A percentile compares a stretch with the other conserved stretches of the same genome.
These are phyloP conservation scores for Pemphigus obesinymphae DNA, from an alignment of 1,140 invertebrate genomes.

Conservation along the genomic window DNA sequence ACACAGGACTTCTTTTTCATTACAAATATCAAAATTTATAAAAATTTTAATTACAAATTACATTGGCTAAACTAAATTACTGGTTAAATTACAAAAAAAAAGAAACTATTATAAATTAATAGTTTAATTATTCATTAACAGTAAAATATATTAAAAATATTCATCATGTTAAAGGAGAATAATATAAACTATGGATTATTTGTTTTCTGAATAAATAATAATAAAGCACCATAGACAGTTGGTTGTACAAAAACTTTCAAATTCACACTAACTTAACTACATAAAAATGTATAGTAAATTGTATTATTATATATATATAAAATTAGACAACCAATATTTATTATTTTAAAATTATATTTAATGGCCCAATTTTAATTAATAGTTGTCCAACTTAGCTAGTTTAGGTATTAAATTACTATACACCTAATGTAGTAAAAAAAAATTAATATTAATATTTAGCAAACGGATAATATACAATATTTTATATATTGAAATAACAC, in stretches of 20 bases:
- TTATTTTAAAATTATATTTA: not conserved
- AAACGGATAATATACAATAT: not conserved
- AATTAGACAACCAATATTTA: not conserved
- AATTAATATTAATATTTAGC: not conserved
- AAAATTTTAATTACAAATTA: not conserved
- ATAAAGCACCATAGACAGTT: constrained; percentile 22
- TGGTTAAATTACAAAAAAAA: not conserved
- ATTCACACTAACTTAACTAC: constrained; percentile 13
- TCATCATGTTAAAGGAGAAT: not conserved
- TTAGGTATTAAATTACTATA: not conserved
- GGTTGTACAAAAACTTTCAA: constrained; percentile 14
- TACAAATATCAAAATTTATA: not conserved
- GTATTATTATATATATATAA: not conserved
- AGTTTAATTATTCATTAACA: not conserved
- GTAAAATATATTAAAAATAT: not conserved
- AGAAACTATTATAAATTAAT: not conserved
- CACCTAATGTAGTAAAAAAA: not conserved
- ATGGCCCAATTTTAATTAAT: not conserved
- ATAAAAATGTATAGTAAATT: not conserved
- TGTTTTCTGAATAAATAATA: not conserved
- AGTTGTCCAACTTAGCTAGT: not conserved
- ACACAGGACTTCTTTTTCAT: not conserved
- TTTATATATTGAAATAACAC: constrained; percentile 25
- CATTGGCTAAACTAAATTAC: not conserved
- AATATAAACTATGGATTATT: not conserved